Conservation (phyloP, 2,113 vertebrate genomes). For the Chaenogobius annularis region DNA sequence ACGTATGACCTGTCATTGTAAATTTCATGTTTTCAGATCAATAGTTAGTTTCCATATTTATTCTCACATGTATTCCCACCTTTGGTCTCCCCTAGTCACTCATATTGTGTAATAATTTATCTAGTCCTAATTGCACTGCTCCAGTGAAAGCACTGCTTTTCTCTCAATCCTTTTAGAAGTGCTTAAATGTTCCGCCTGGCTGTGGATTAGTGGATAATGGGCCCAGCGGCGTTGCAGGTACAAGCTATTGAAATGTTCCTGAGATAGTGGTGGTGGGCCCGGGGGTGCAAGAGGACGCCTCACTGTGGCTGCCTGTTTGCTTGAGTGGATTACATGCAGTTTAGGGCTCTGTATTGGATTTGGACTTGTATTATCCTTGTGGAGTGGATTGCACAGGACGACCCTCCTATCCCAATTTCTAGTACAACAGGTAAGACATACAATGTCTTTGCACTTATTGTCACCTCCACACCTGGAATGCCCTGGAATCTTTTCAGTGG, state of each 20-base stretch:
- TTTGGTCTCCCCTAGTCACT: conserved; percentile 23
- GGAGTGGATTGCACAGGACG: conserved; percentile 71
- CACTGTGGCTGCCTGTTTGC: conserved; percentile 73
- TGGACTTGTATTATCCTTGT: conserved; percentile 70
- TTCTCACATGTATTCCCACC: conserved; percentile 15
- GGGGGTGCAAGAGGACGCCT: conserved; percentile 49
- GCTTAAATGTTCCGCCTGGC: conserved; percentile 64
- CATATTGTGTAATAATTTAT: conserved; percentile 61
- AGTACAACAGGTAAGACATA: conserved; percentile 45
- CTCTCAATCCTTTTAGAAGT: conserved; percentile 66
- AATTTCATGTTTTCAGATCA: background rate
- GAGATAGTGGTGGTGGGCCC: conserved; percentile 60
- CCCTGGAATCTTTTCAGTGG: conserved; percentile 9
- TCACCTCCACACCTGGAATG: background rate
- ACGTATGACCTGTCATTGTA: no score
- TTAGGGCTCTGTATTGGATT: conserved; percentile 75
- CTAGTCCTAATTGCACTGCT: conserved; percentile 62
- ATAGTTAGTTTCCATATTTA: conserved; percentile 14
- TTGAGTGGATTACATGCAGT: conserved; percentile 81
- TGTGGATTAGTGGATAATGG: conserved; percentile 76
- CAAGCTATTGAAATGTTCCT: conserved; percentile 71
- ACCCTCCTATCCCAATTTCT: conserved; percentile 70
- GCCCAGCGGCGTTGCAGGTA: conserved; percentile 68
- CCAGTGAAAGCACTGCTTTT: conserved; percentile 56
- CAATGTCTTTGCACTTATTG: conserved; percentile 31